Percentiles rank a stretch among this genome's conserved stretches.
These are phyloP conservation scores for Ispidina lecontei DNA, from an alignment of 2,797 vertebrate species.

Conservation along the genomic window DNA sequence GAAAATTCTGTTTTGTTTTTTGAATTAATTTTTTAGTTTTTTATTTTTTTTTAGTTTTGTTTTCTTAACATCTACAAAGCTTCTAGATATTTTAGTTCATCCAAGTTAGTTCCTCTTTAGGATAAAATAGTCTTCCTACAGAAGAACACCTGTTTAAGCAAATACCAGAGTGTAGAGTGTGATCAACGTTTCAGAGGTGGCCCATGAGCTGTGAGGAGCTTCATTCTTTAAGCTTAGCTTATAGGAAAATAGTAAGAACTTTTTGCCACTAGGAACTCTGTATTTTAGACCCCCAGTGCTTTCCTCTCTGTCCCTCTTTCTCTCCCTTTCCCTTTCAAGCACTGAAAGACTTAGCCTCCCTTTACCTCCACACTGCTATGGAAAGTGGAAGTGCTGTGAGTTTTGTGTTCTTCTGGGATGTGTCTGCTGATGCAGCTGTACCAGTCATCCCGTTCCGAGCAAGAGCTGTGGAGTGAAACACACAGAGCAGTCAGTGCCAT, in stretches of 20 bases:
- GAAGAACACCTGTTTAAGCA: neutral
- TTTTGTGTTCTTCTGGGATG: constrained; percentile 80
- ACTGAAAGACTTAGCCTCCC: neutral
- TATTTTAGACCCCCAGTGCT: neutral
- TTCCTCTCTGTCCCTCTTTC: neutral
- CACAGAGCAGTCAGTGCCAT: neutral
- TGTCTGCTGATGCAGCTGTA: constrained; percentile 88
- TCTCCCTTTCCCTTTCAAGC: neutral
- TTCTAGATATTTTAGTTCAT: neutral
- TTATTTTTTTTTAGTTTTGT: neutral
- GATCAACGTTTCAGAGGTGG: neutral
- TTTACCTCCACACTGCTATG: constrained; percentile 81
- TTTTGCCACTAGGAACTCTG: neutral
- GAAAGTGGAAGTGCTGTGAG: constrained; percentile 74
- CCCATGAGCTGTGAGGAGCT: neutral
- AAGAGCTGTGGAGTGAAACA: constrained; percentile 83
- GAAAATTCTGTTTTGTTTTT: neutral
- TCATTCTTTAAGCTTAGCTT: neutral
- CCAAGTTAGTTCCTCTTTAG: neutral
- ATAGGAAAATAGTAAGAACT: neutral
- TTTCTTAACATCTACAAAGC: neutral
- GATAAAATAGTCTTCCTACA: neutral
- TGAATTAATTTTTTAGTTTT: neutral
- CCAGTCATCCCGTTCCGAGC: constrained; percentile 93
- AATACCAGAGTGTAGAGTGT: neutral